These are phyloP conservation scores for Noctilio leporinus DNA, from an alignment of 2,113 vertebrate species.

Conservation along the genomic window DNA sequence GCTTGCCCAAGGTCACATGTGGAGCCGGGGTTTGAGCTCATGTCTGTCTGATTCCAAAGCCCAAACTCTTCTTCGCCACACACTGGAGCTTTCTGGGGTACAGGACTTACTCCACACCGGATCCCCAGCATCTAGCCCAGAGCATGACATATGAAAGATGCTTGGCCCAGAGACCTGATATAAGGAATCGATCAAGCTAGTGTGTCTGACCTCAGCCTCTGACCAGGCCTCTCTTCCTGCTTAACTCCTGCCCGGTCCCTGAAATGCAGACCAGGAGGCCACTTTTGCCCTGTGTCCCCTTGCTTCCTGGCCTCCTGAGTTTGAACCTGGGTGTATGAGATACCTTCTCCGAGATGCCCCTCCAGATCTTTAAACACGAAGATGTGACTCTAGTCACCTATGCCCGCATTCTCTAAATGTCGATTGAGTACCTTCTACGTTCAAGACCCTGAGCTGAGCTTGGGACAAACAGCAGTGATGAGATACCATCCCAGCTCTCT, in stretches of 20 bases:
- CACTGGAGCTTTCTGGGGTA: neutral
- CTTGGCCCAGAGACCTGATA: neutral
- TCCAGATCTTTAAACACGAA: constrained; percentile 1
- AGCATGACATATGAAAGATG: neutral
- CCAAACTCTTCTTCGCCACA: neutral
- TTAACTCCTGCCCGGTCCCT: neutral
- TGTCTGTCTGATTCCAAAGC: neutral
- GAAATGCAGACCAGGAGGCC: neutral
- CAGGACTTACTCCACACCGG: neutral
- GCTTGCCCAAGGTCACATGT: neutral
- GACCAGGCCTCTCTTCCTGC: neutral
- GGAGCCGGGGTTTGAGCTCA: neutral
- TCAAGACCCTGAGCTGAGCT: neutral
- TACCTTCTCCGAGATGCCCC: neutral
- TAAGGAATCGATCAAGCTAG: neutral
- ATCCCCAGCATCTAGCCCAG: neutral
- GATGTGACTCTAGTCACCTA: neutral
- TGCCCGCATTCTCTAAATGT: neutral
- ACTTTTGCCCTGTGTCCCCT: neutral
- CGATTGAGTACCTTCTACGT: neutral
- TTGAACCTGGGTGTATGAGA: neutral
- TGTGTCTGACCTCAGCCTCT: neutral
- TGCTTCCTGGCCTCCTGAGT: neutral
- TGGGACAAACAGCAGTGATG: neutral
- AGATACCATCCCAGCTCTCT: neutral